These are phyloP conservation scores for Harpagoxenus sublaevis DNA, from an alignment of 2,888 invertebrate genomes.

Conservation along the genomic window DNA sequence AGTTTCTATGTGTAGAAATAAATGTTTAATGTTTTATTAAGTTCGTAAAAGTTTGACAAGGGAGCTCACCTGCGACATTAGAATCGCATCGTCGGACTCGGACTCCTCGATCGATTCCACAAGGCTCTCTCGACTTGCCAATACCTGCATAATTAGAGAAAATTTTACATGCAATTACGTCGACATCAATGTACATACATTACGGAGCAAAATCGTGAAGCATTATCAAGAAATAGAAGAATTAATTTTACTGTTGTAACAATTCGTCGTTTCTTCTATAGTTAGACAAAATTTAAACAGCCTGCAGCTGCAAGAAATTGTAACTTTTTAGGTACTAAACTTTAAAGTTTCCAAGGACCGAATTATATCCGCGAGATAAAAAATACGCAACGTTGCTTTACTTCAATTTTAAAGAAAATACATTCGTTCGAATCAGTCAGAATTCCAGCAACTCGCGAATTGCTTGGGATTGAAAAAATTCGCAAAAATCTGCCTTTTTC, in stretches of 20 bases:
- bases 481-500: background rate
- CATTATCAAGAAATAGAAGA: background rate
- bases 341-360: background rate
- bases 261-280: background rate
- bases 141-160: conserved; percentile 87
- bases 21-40: background rate
- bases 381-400: too few species aligned
- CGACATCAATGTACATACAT: background rate
- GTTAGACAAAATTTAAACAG: background rate
- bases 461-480: background rate
- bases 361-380: background rate
- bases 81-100: conserved; percentile 92
- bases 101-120: conserved; percentile 91
- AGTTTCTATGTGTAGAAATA: background rate
- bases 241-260: background rate
- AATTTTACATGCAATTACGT: conserved; percentile 38
- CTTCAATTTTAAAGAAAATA: too few species aligned
- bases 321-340: background rate
- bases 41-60: background rate
- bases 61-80: conserved; percentile 91
- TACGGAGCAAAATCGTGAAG: background rate
- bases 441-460: background rate
- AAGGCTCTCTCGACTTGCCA: conserved; percentile 93
- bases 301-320: background rate
- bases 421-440: background rate